Conservation (phyloP, 2,888 invertebrate species). For the Drosophila niveifrons region DNA sequence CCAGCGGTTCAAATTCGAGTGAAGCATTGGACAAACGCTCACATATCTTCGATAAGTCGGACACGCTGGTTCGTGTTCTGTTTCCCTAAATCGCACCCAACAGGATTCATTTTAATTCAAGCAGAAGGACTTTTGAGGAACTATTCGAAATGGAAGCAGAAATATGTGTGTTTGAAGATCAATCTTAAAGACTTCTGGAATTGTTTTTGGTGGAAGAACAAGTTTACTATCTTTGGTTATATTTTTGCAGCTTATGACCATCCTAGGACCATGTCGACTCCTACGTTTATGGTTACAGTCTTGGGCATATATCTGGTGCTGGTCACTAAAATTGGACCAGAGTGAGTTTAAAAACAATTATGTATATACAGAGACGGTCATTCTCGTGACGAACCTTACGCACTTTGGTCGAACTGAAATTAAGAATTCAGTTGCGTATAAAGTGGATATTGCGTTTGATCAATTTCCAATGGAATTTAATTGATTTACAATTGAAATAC, state of each 20-base stretch:
- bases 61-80: slow-evolving; percentile 36
- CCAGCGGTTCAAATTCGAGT: slow-evolving; percentile 33
- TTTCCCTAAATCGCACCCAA: background rate
- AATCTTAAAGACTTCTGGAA: background rate
- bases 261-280: slow-evolving; percentile 55
- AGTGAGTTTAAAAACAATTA: slow-evolving; percentile 54
- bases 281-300: slow-evolving; percentile 61
- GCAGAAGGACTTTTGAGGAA: background rate
- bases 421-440: slow-evolving; percentile 31
- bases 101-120: background rate
- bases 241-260: slow-evolving; percentile 33
- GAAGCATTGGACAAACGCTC: slow-evolving; percentile 29
- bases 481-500: slow-evolving; percentile 4
- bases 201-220: background rate
- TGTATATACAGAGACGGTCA: background rate
- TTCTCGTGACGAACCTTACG: background rate
- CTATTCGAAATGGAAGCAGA: slow-evolving; percentile 34
- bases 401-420: slow-evolving; percentile 35
- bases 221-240: background rate
- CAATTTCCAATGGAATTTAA: slow-evolving; percentile 1
- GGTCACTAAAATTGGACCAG: slow-evolving; percentile 64
- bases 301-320: slow-evolving; percentile 72
- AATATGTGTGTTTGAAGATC: slow-evolving; percentile 23
- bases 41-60: slow-evolving; percentile 44
- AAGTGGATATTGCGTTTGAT: background rate